Evolutionary conservation across 2,113 vertebrate genomes (phyloP).

Genomic region (Arvicanthis niloticus): DNA sequence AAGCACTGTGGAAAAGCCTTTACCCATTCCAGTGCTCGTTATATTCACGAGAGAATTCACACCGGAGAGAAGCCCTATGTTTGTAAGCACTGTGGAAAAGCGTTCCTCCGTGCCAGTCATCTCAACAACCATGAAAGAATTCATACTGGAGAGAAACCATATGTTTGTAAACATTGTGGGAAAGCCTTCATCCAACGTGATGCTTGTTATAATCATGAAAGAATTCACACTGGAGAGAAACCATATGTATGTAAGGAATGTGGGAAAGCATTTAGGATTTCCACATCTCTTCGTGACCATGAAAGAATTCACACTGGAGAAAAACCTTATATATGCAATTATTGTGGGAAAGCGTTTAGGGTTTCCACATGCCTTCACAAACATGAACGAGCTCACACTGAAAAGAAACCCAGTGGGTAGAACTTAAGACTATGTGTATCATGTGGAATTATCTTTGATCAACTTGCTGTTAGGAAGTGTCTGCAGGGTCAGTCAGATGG

Average conservation of each 20-base stretch:
- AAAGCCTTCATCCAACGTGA: background rate
- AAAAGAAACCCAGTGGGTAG: constrained; percentile 20
- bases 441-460: background rate
- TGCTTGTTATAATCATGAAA: background rate
- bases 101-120: background rate
- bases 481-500: background rate
- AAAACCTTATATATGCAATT: background rate
- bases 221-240: constrained; percentile 15
- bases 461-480: background rate
- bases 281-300: background rate
- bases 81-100: background rate
- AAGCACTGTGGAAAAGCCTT: constrained; percentile 11
- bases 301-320: constrained; percentile 9
- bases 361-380: background rate
- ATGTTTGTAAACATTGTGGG: background rate
- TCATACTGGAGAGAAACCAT: background rate
- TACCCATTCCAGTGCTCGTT: background rate
- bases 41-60: background rate
- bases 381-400: background rate
- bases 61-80: background rate
- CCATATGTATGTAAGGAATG: background rate
- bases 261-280: background rate
- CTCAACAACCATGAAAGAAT: background rate
- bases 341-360: background rate
- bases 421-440: too few relatives aligned